Evolutionary conservation across 2,888 invertebrate species (phyloP), one percentile per base, ranked within the genome.

Genomic region (Netelia melanura): DNA sequence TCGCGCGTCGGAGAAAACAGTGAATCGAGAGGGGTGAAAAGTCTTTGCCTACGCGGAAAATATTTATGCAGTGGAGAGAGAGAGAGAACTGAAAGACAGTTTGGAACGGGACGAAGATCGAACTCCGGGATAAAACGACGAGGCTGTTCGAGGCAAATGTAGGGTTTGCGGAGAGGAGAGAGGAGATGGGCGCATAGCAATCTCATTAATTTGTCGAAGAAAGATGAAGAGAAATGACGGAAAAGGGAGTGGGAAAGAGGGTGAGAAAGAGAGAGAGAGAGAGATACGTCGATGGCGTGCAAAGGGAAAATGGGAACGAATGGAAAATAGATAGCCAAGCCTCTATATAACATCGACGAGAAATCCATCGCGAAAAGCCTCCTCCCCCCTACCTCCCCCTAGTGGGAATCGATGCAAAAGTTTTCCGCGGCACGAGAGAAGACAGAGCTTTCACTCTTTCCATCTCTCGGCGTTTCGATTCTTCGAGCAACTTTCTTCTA

Each of bases 191-290:
- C 77, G 77, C 84, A 84, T 84, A 83, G 89, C 88, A 88, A 90
- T 91, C 90, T 91, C 91, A 90, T 91, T 91, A 91, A 91, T 91
- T 91, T 89, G 89, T 89, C 86, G 88, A 88, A 88, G 86, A 79
- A 82, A 86, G 75, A 77, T 71, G 78, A 67, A 62, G 72, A 70
- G 72, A 79, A 74, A 78, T 80, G 64, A 65, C 78, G 14, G 70
- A 81, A 54, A 71, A 43, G 25, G 65, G 76, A 10, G 14, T 9
- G 44, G 38, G 11, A 25, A 3, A 44, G 75, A 30, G 65, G 76
- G 74, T 67, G 43, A 64, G 83, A 54, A 71, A 48, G 25, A 61
- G 76, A 10, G 14, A 11, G 44, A 38, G 71, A 48, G 25, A 61
- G 76, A 10, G 10, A 11, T 30, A 38, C 74, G 74, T 58, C 62